Percentiles rank a stretch among this genome's conserved stretches.
phyloP scores from a whole-genome alignment of 2,113 vertebrate species.

The Carlito syrichta region DNA sequence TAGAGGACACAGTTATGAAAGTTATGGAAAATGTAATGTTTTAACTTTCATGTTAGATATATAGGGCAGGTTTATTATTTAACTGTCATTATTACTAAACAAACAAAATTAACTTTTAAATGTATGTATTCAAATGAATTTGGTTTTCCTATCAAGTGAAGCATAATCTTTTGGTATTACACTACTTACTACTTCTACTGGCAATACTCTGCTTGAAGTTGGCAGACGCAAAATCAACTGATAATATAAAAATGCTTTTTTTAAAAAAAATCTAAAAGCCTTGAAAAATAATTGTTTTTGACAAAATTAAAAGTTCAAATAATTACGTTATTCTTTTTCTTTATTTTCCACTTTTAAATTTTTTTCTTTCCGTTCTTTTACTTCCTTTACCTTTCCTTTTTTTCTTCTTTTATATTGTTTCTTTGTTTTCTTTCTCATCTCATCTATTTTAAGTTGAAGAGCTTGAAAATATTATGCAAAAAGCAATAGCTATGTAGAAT shows the following conservation, averaged over 20 bases:
- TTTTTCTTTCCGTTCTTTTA: neutral
- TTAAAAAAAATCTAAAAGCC: neutral
- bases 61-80: neutral
- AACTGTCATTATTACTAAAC: neutral
- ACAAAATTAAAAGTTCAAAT: neutral
- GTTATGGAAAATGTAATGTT: neutral
- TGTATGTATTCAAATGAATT: neutral
- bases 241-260: neutral
- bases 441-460: neutral
- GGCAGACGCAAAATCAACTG: neutral
- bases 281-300: neutral
- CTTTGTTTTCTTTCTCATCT: neutral
- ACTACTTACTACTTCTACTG: neutral
- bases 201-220: neutral
- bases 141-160: neutral
- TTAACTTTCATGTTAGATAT: neutral
- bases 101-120: neutral
- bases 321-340: neutral
- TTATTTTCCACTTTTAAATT: too few relatives aligned
- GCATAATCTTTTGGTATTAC: neutral
- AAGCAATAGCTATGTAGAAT: neutral
- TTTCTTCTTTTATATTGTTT: neutral
- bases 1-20: neutral
- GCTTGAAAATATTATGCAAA: neutral
- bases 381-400: neutral